Base-by-base conservation (phyloP, 1,140 invertebrate genomes). In the Antheraea pernyi region DNA sequence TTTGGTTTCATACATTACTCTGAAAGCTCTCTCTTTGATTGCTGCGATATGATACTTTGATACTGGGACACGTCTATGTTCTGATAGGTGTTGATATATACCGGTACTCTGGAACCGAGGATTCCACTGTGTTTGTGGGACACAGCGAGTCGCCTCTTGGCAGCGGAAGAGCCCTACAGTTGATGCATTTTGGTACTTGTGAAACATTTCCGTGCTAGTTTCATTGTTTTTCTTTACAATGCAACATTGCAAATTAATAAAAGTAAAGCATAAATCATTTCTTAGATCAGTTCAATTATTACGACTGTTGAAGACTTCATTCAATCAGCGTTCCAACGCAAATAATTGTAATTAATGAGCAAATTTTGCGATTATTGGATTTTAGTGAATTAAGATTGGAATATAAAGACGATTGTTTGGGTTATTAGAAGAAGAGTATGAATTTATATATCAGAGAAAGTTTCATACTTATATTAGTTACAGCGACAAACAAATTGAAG, bases 21-120 rank as follows among this genome's bases (percentile, higher is more conserved):
- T 79, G 68, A 77, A 79, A 81, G 78, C 82, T 86, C 73, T 86
- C 81, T 77, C 79, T 81, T 78, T 86, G 82, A 86, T 86, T 86
- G 84, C 82, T 80, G 79, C 80, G 75, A 80, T 81, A 78, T 78
- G 69, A 69, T 72, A 74, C 71, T 75, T 75, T 42, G 75, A 58
- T 67, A 70, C 42, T 68, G 62, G 67, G 62, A 67, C 65, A 53
- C 42, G 18, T 63, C 30, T 10, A 22, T 60, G 18, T 61, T 69
- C 13, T 58, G 65, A 59, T 59, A 67, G 30, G 36, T 48, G 46
- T 53, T 53, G 16, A 13, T 53, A 53, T 59, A 59, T 39, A 30
- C 48, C 36, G 53, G 18, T 66, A 66, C 39, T 42, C 39, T 42
- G 39, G 11, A 19, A 18, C 61, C 16, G 61, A 36, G 63, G 65